Percentiles rank a stretch among this genome's conserved stretches.
Evolutionary conservation across 2,888 invertebrate species (phyloP).

Genomic region (Eustalomyia histrio): DNA sequence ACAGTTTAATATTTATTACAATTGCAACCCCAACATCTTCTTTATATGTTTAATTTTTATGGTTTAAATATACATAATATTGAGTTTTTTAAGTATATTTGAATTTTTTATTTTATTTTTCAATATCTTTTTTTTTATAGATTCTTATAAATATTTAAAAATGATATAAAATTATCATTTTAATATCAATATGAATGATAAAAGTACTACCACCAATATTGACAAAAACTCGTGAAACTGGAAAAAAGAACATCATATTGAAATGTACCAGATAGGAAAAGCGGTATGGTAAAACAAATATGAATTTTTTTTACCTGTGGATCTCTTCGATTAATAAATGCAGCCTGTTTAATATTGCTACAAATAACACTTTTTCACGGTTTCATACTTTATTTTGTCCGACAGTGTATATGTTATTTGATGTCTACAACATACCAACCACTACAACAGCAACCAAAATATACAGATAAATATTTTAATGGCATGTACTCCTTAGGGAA

Average conservation of each 20-base stretch:
- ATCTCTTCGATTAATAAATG: too few relatives aligned
- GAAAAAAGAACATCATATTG: slow-evolving; percentile 41
- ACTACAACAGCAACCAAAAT: slow-evolving; percentile 17
- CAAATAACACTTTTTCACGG: too few relatives aligned
- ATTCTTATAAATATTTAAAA: slow-evolving; percentile 57
- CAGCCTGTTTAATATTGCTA: too few relatives aligned
- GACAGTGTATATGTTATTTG: too few relatives aligned
- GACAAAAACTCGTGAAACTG: slow-evolving; percentile 3
- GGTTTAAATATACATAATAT: neutral
- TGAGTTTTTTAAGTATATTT: neutral
- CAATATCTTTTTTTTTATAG: slow-evolving; percentile 26
- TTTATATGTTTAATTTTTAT: neutral
- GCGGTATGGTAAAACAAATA: too few relatives aligned
- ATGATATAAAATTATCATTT: slow-evolving; percentile 45
- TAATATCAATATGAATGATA: slow-evolving; percentile 22
- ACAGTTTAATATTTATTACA: neutral
- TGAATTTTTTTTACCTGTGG: too few relatives aligned
- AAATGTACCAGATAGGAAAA: slow-evolving; percentile 58
- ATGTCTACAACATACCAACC: slow-evolving; percentile 19
- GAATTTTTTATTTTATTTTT: neutral
- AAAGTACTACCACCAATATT: neutral
- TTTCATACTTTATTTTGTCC: too few relatives aligned
- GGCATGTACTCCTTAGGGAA: slow-evolving; percentile 62
- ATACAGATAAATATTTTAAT: slow-evolving; percentile 61
- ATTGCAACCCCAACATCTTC: neutral